These are phyloP conservation scores for Lasioglossum malachurum DNA, from an alignment of 2,888 invertebrate species.

Conservation along the genomic window DNA sequence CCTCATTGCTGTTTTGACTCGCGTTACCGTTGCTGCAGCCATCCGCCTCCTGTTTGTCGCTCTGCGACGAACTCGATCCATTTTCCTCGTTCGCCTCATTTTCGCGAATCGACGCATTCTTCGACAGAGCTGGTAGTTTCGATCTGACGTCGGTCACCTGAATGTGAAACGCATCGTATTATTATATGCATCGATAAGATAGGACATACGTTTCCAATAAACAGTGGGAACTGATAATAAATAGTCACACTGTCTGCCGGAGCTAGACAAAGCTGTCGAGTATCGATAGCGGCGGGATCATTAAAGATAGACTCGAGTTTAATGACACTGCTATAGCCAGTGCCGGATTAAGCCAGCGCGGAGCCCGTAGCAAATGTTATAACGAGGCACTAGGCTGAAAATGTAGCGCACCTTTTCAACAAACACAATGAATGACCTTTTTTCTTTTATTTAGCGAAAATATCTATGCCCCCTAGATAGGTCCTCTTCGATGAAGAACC, in stretches of 20 bases:
- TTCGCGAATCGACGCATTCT: constrained; percentile 49
- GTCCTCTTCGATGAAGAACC: no score
- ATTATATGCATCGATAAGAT: constrained; percentile 29
- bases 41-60: constrained; percentile 63
- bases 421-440: no score
- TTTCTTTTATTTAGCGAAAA: no score
- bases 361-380: no score
- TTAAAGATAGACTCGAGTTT: neutral
- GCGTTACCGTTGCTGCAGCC: constrained; percentile 50
- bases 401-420: no score
- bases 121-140: constrained; percentile 17
- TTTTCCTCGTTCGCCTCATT: constrained; percentile 21
- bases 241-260: neutral
- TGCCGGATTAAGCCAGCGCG: no score
- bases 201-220: constrained; percentile 14
- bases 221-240: constrained; percentile 1
- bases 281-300: neutral
- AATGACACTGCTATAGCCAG: neutral
- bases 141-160: constrained; percentile 62
- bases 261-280: neutral
- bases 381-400: no score
- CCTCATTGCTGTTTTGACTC: constrained; percentile 56
- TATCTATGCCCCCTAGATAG: no score
- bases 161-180: neutral
- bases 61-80: constrained; percentile 60